Evolutionary conservation across 2,113 vertebrate genomes (phyloP).

Genomic region (Perca schrenkii): DNA sequence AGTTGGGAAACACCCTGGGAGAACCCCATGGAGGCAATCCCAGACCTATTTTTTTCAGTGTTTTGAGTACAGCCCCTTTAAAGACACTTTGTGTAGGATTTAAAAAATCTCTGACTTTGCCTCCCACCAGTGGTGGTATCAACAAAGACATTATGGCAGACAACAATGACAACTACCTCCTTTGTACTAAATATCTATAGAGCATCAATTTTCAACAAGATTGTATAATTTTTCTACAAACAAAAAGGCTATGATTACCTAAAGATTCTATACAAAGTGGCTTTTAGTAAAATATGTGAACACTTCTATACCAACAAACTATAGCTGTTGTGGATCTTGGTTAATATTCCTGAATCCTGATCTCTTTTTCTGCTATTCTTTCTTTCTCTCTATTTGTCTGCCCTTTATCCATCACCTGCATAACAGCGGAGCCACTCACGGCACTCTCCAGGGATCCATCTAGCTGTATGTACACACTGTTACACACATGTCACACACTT

Average conservation of each 20-base stretch:
- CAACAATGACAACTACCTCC: background rate
- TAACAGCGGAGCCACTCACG: conserved; percentile 87
- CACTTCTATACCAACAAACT: background rate
- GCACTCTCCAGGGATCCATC: conserved; percentile 85
- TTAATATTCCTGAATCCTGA: conserved; percentile 3
- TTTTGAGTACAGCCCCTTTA: no score
- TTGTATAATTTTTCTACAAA: background rate
- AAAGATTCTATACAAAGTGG: background rate
- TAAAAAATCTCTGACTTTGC: background rate
- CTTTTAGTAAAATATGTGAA: background rate
- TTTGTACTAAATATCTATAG: background rate
- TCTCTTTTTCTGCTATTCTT: background rate
- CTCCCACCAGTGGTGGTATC: background rate
- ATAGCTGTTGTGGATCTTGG: background rate
- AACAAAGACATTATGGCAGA: background rate
- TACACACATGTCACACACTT: background rate
- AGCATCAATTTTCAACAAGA: background rate
- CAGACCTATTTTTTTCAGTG: no score
- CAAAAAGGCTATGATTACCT: background rate
- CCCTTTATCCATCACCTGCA: background rate
- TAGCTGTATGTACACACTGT: conserved; percentile 86
- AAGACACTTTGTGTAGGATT: background rate
- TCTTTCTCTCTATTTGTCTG: conserved; percentile 16
- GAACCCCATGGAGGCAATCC: no score
- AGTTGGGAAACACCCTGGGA: no score